phyloP scores from a whole-genome alignment of 2,113 vertebrate species.

The Amia ocellicauda region DNA sequence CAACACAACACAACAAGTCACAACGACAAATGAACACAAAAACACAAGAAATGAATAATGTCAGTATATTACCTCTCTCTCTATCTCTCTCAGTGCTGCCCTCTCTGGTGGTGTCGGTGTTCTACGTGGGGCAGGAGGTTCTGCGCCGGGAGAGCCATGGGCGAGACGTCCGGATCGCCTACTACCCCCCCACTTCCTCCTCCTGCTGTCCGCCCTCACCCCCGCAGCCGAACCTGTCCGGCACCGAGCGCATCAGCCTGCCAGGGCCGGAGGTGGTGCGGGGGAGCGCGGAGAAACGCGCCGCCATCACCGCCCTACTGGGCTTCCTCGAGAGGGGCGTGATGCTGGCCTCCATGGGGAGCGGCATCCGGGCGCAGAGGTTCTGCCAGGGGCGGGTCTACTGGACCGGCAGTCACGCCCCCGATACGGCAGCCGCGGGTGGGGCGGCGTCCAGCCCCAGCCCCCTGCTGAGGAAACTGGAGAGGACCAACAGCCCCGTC shows the following conservation, averaged over 20 bases:
- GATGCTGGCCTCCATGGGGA: constrained; percentile 61
- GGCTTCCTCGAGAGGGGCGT: constrained; percentile 71
- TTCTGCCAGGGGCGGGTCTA: constrained; percentile 71
- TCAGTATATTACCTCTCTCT: not conserved
- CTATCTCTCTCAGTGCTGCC: constrained; percentile 41
- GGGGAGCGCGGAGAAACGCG: constrained; percentile 6
- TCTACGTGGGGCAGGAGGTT: constrained; percentile 64
- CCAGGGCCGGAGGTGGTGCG: constrained; percentile 45
- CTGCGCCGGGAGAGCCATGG: constrained; percentile 49
- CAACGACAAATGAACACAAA: too few species aligned
- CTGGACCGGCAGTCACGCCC: constrained; percentile 65
- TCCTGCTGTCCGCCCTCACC: constrained; percentile 40
- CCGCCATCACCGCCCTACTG: constrained; percentile 59
- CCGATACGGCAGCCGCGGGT: not conserved
- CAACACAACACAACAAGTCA: too few species aligned
- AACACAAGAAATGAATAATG: too few species aligned
- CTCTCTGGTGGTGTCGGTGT: constrained; percentile 63
- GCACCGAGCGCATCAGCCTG: constrained; percentile 45
- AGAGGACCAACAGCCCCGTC: constrained; percentile 52
- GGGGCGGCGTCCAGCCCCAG: too few species aligned
- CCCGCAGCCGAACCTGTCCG: not conserved
- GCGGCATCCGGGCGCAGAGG: constrained; percentile 70
- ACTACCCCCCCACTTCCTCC: constrained; percentile 28
- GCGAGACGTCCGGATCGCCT: constrained; percentile 52
- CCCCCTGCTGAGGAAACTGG: constrained; percentile 65